Conservation (phyloP, 2,888 invertebrate species). For the Brachyopa scutellaris region DNA sequence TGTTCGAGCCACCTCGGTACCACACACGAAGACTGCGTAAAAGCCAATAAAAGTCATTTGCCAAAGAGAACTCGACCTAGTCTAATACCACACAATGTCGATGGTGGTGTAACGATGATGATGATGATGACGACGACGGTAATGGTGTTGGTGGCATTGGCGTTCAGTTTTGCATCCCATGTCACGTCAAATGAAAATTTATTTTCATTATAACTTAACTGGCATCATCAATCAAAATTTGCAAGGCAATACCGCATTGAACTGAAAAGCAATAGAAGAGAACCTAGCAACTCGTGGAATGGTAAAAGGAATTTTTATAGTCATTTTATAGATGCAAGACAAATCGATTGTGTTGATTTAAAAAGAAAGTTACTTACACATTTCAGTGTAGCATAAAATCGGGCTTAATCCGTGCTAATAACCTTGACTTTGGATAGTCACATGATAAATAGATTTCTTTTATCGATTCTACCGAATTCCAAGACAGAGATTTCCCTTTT, state of each 20-base stretch:
- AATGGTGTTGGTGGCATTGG: constrained; percentile 23
- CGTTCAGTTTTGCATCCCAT: constrained; percentile 43
- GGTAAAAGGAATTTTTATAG: constrained; percentile 2
- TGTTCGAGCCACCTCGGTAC: constrained; percentile 35
- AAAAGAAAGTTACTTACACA: background rate
- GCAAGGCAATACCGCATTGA: constrained; percentile 52
- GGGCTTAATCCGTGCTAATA: too few relatives aligned
- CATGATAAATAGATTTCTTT: too few relatives aligned
- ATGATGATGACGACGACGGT: constrained; percentile 19
- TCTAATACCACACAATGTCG: constrained; percentile 30
- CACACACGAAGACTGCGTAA: constrained; percentile 52
- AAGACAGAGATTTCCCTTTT: too few relatives aligned
- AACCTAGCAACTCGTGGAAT: too few relatives aligned
- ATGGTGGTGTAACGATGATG: constrained; percentile 43
- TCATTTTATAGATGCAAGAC: background rate
- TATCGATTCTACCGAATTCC: too few relatives aligned
- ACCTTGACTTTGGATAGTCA: too few relatives aligned
- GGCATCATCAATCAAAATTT: constrained; percentile 69
- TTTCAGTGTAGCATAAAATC: too few relatives aligned
- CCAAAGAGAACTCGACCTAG: constrained; percentile 14
- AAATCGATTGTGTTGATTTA: background rate
- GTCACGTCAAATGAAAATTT: constrained; percentile 70
- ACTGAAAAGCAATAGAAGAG: background rate
- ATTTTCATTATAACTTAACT: constrained; percentile 61
- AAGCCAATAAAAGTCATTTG: constrained; percentile 46